Conservation (phyloP, 2,113 vertebrate genomes). For the Coptodon bakossiorum region DNA sequence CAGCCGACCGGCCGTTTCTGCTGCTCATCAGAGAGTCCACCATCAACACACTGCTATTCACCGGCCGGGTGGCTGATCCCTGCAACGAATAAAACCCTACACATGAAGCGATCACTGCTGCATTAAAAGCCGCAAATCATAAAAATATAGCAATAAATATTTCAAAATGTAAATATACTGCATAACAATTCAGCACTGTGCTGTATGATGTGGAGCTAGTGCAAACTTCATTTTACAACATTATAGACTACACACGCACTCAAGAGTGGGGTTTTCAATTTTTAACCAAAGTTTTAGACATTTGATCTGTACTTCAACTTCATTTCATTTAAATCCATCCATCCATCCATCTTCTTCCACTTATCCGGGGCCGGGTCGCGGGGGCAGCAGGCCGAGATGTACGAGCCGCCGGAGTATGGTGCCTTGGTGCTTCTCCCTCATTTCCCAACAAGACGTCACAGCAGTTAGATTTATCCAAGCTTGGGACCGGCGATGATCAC, state of each 20-base stretch:
- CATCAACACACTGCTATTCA: conserved; percentile 88
- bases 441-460: background rate
- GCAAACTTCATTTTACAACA: background rate
- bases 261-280: background rate
- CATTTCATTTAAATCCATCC: background rate
- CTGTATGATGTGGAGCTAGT: background rate
- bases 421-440: background rate
- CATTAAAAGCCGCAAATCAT: background rate
- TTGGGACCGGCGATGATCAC: background rate
- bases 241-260: background rate
- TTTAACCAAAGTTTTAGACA: background rate
- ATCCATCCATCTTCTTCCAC: background rate
- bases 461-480: background rate
- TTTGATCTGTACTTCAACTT: background rate
- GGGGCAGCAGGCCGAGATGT: background rate
- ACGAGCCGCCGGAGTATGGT: background rate
- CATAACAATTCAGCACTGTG: background rate
- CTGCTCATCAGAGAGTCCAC: conserved; percentile 84
- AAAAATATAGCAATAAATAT: background rate
- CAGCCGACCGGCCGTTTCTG: conserved; percentile 87
- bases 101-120: background rate
- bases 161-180: background rate
- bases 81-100: conserved; percentile 48
- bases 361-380: background rate
- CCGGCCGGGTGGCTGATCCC: conserved; percentile 83